Base-by-base conservation (phyloP, 1,140 invertebrate species). In the Mycetomoellerius zeteki region DNA sequence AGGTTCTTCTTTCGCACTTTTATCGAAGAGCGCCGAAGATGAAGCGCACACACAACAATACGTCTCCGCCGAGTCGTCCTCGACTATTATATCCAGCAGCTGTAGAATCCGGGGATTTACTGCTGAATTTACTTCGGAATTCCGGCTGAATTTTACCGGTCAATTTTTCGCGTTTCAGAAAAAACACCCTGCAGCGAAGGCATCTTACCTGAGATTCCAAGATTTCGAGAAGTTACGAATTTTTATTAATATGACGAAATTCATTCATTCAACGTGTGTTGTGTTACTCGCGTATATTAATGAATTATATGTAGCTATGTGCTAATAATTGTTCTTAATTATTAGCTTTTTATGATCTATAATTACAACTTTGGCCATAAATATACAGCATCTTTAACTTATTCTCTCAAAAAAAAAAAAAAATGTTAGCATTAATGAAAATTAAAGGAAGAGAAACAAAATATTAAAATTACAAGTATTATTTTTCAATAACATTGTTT, bases 51-150 rank as follows among this genome's bases (percentile, higher is more conserved):
- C n/a, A n/a, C n/a, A n/a, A n/a, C n/a, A 85, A 77, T 78, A 30
- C 30, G 4, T 75, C 30, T 33, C 19, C 14, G 54, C 5, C 37
- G 16, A 21, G 24, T 30, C 6, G 43, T 37, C 47, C 62, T 64
- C 21, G 33, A 37, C 33, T 43, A 43, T 43, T 43, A 43, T 43
- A 43, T 43, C 8, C 37, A 43, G 1, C 8, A 43, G 7, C 19
- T 37, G n/a, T 3, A 21, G 19, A 75, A n/a, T 6, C 33, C 19
- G 8, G 30, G 27, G 47, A 58, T 67, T 81, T 64, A 65, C 60
- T 77, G 37, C 5, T 16, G 56, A 76, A 67, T 89, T 78, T 77
- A 64, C 21, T 19, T 24, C 12, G 33, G 56, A 85, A 81, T 65
- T 33, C 7, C 47, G 3, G 30, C 78, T 50, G 12, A 37, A 67